Percentiles rank a stretch among this genome's conserved stretches.
Conservation (phyloP, 2,113 vertebrate species). For the Puffinus mauretanicus region DNA sequence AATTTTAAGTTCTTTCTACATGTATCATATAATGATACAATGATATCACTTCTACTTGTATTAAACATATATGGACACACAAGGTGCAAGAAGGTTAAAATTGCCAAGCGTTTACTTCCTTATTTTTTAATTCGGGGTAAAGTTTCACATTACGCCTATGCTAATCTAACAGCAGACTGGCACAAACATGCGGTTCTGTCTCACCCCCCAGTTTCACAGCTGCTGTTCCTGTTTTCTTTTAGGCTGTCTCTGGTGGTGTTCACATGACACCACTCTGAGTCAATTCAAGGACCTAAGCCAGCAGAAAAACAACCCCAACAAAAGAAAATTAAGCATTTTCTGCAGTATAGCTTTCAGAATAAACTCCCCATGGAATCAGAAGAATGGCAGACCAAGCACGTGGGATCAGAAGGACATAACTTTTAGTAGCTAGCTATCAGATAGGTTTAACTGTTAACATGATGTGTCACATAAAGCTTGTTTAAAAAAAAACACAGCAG, state of each 20-base stretch:
- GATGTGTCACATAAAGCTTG: not conserved
- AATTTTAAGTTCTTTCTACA: not conserved
- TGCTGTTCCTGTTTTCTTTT: not conserved
- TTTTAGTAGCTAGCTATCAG: not conserved
- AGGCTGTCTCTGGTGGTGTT: not conserved
- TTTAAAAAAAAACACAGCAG: not conserved
- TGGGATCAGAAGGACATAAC: not conserved
- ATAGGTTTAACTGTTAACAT: not conserved
- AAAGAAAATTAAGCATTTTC: not conserved
- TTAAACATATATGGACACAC: not conserved
- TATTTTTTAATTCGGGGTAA: not conserved
- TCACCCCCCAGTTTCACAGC: not conserved
- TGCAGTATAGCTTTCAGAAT: not conserved
- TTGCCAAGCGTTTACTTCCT: not conserved
- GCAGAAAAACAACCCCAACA: not conserved
- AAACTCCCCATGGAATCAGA: not conserved
- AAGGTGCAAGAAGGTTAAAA: not conserved
- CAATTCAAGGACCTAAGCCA: not conserved
- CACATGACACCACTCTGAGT: not conserved
- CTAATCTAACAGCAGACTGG: not conserved
- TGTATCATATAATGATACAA: not conserved
- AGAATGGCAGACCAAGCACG: not conserved
- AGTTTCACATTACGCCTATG: not conserved
- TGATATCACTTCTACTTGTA: not conserved
- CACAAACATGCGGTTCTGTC: not conserved